Percentiles rank a stretch among this genome's conserved stretches.
Evolutionary conservation across 2,888 invertebrate genomes (phyloP).

Genomic region (Ectemnius cavifrons): DNA sequence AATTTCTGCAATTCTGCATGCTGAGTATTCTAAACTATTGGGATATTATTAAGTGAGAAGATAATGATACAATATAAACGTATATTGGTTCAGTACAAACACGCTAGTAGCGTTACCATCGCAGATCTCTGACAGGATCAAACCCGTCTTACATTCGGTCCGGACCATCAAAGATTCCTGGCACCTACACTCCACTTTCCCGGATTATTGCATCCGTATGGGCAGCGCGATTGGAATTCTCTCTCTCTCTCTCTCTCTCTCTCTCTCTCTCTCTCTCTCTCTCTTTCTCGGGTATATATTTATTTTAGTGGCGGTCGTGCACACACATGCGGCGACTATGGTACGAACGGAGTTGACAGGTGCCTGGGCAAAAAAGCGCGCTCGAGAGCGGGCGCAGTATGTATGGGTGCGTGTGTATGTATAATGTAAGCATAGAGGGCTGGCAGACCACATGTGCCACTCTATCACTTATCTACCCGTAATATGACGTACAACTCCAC

Average conservation of each 20-base stretch:
- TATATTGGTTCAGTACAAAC: too few relatives aligned
- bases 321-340: conserved; percentile 71
- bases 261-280: conserved; percentile 49
- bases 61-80: too few relatives aligned
- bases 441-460: conserved; percentile 76
- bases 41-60: too few relatives aligned
- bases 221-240: conserved; percentile 69
- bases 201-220: conserved; percentile 68
- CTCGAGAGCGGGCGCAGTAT: conserved; percentile 58
- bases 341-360: conserved; percentile 75
- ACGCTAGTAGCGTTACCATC: not conserved
- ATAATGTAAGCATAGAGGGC: conserved; percentile 74
- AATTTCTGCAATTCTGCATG: too few relatives aligned
- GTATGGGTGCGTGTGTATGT: conserved; percentile 23
- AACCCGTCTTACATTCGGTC: not conserved
- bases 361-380: conserved; percentile 73
- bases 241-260: conserved; percentile 54
- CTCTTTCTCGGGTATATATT: conserved; percentile 62
- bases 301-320: conserved; percentile 71
- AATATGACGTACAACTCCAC: conserved; percentile 68
- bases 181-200: not conserved
- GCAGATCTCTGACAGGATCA: not conserved
- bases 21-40: too few relatives aligned
- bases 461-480: conserved; percentile 74
- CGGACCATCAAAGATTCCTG: too few relatives aligned